phyloP scores from a whole-genome alignment of 2,113 vertebrate species.

The Dromas ardeola region DNA sequence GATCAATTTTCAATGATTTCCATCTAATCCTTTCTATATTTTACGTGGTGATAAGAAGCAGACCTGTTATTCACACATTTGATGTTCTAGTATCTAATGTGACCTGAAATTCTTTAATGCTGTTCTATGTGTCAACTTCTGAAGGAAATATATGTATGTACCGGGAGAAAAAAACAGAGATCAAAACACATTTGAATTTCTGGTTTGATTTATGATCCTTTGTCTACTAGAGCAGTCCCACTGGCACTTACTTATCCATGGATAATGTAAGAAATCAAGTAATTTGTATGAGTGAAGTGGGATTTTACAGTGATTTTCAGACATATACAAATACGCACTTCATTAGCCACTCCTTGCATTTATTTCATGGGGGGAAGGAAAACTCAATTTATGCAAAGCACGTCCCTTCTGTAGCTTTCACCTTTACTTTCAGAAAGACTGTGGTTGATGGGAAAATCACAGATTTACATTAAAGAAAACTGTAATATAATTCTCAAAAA shows the following conservation, averaged over 20 bases:
- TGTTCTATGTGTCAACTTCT: background rate
- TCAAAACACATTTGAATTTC: background rate
- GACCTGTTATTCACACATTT: background rate
- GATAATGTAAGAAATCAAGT: conserved; percentile 10
- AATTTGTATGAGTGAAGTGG: background rate
- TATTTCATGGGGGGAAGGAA: background rate
- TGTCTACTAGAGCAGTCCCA: background rate
- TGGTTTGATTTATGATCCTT: background rate
- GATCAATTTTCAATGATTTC: background rate
- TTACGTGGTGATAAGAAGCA: background rate
- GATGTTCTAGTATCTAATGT: background rate
- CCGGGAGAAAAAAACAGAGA: background rate
- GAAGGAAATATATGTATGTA: background rate
- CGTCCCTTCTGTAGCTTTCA: background rate
- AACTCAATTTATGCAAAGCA: background rate
- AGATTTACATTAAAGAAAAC: background rate
- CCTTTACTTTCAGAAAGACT: background rate
- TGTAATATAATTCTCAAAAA: background rate
- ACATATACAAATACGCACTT: background rate
- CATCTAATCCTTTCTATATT: background rate
- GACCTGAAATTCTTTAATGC: background rate
- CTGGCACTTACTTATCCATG: background rate
- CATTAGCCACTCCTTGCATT: background rate
- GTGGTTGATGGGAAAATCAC: background rate
- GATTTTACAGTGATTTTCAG: background rate